Evolutionary conservation across 2,113 vertebrate species (phyloP).

Genomic region (Scomber japonicus): DNA sequence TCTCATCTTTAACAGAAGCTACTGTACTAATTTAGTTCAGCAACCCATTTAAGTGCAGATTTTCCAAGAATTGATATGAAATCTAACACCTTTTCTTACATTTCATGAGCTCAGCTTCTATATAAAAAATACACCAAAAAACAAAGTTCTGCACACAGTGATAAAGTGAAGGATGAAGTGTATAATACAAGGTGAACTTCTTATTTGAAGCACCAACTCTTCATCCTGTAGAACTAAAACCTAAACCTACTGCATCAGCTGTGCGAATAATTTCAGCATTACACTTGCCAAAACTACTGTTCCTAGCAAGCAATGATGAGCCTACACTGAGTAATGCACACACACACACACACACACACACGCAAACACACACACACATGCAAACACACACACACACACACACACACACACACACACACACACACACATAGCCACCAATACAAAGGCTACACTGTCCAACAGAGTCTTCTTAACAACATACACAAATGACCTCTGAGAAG

Average conservation of each 20-base stretch:
- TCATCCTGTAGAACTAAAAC: neutral
- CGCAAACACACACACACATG: too few species aligned
- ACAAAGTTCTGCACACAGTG: too few species aligned
- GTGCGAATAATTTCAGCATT: too few species aligned
- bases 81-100: neutral
- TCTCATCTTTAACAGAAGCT: too few species aligned
- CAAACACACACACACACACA: too few species aligned
- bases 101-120: too few species aligned
- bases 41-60: neutral
- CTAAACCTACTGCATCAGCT: neutral
- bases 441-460: constrained; percentile 37
- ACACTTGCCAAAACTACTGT: neutral
- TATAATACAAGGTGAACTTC: too few species aligned
- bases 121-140: neutral
- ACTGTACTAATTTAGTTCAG: neutral
- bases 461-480: constrained; percentile 29
- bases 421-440: constrained; percentile 11
- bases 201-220: too few species aligned
- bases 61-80: constrained; percentile 2
- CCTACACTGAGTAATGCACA: neutral
- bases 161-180: too few species aligned
- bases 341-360: too few species aligned
- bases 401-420: too few species aligned
- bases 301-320: neutral
- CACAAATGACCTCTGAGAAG: constrained; percentile 44